Conservation (phyloP, 2,113 vertebrate species). For the Ictidomys tridecemlineatus region DNA sequence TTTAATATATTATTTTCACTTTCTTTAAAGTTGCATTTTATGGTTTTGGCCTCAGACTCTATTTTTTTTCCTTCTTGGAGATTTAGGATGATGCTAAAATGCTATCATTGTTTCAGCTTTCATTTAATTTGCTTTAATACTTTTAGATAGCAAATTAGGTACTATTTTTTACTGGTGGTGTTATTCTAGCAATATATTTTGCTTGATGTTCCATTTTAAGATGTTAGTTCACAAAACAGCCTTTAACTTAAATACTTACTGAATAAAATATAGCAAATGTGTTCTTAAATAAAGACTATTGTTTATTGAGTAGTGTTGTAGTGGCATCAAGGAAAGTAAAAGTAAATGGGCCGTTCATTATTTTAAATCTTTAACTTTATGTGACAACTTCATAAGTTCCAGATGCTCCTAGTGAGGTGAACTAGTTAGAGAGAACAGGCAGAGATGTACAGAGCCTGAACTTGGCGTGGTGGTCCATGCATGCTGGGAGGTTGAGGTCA, state of each 20-base stretch:
- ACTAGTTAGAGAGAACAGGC: not conserved
- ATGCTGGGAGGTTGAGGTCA: not conserved
- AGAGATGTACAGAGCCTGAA: not conserved
- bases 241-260: not conserved
- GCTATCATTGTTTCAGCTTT: constrained; percentile 23
- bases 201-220: constrained; percentile 41
- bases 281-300: not conserved
- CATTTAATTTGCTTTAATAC: constrained; percentile 62
- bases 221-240: not conserved
- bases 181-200: constrained; percentile 40
- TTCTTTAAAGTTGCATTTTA: constrained; percentile 37
- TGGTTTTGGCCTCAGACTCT: constrained; percentile 11
- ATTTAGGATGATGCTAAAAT: constrained; percentile 56
- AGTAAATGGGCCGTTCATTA: not conserved
- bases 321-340: not conserved
- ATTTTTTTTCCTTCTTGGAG: constrained; percentile 33
- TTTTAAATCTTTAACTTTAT: constrained; percentile 19
- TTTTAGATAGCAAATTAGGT: constrained; percentile 33
- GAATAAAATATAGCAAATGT: constrained; percentile 4
- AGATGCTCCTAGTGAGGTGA: not conserved
- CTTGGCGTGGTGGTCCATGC: not conserved
- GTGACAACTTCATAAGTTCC: not conserved
- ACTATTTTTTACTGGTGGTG: not conserved
- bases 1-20: constrained; percentile 20
- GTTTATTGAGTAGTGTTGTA: not conserved